Evolutionary conservation across 2,113 vertebrate species (phyloP).

Genomic region (Carassius auratus): DNA sequence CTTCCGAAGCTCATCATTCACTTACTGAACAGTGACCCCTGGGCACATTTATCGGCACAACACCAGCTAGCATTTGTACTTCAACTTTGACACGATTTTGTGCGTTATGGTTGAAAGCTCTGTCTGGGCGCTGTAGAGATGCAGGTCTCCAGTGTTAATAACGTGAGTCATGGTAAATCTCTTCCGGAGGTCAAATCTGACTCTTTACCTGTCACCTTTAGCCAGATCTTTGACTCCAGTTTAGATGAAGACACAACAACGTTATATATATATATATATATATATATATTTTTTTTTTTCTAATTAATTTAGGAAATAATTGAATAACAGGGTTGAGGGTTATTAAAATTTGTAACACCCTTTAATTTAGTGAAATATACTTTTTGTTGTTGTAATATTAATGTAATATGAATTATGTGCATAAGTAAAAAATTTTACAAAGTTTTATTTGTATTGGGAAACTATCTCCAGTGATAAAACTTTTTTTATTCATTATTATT

Average conservation of each 20-base stretch:
- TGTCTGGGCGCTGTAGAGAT: constrained; percentile 63
- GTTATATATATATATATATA: no score
- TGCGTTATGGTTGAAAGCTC: constrained; percentile 45
- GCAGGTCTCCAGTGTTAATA: constrained; percentile 95
- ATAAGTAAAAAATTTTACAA: not conserved
- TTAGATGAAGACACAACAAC: not conserved
- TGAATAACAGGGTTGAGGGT: not conserved
- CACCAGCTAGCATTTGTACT: no score
- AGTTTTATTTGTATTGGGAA: not conserved
- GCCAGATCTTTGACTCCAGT: not conserved
- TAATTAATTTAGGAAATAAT: no score
- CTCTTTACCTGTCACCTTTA: not conserved
- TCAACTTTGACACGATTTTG: no score
- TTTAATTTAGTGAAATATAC: not conserved
- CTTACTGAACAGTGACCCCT: no score
- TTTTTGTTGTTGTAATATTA: not conserved
- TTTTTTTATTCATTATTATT: not conserved
- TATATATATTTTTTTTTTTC: no score
- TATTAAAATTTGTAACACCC: not conserved
- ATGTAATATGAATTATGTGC: not conserved
- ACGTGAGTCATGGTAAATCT: constrained; percentile 94
- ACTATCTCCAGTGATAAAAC: not conserved
- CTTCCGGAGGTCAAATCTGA: constrained; percentile 85
- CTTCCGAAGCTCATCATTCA: no score
- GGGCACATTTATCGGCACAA: no score